These are phyloP conservation scores for Imbricaverruca yamaguchii DNA, from an alignment of 2,888 invertebrate species.

Conservation along the genomic window DNA sequence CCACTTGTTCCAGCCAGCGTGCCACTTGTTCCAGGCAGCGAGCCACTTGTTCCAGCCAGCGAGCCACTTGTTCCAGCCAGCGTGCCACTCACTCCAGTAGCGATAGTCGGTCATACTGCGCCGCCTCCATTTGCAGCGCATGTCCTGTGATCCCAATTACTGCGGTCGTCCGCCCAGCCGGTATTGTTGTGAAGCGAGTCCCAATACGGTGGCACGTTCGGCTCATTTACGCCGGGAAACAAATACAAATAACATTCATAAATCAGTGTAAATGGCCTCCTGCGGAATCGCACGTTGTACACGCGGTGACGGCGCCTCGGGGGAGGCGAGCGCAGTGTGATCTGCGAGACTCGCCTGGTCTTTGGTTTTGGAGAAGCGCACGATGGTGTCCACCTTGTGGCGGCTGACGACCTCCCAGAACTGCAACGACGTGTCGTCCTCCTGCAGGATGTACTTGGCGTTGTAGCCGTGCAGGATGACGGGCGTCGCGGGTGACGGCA, in stretches of 20 bases:
- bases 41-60: too few relatives aligned
- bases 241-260: neutral
- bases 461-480: neutral
- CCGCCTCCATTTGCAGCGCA: neutral
- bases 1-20: too few relatives aligned
- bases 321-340: neutral
- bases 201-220: neutral
- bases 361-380: neutral
- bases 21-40: too few relatives aligned
- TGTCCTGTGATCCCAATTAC: neutral
- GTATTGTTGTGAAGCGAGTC: neutral
- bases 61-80: too few relatives aligned
- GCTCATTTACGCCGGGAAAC: neutral
- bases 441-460: neutral
- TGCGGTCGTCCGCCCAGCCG: neutral
- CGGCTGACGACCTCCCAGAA: neutral
- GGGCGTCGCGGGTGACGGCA: too few relatives aligned
- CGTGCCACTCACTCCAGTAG: too few relatives aligned
- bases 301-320: neutral
- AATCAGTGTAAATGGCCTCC: neutral
- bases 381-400: neutral
- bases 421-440: neutral
- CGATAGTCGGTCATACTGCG: neutral
- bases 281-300: neutral
- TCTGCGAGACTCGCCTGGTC: neutral